These are phyloP conservation scores for Siphonodentalium dalli DNA, from an alignment of 2,888 invertebrate species.

Conservation along the genomic window DNA sequence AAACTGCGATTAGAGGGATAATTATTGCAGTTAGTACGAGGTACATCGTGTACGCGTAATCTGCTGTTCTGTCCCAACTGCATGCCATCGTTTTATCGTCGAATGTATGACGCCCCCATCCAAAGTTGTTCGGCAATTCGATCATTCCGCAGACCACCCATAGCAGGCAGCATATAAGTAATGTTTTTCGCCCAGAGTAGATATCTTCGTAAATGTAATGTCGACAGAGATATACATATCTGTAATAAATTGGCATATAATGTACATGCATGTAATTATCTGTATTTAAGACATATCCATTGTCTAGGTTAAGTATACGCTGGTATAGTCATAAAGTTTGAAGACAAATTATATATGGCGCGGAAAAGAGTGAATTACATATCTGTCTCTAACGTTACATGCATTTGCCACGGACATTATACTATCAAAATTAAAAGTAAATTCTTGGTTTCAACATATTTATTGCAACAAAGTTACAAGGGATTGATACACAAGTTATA, in stretches of 20 bases:
- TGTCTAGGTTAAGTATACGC: too few relatives aligned
- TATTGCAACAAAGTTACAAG: too few relatives aligned
- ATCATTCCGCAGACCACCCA: background rate
- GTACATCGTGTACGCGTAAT: slow-evolving; percentile 4
- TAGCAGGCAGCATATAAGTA: background rate
- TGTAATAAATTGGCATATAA: background rate
- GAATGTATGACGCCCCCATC: slow-evolving; percentile 13
- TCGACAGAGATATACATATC: slow-evolving; percentile 10
- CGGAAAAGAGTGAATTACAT: too few relatives aligned
- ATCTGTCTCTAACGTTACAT: too few relatives aligned
- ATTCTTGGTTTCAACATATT: too few relatives aligned
- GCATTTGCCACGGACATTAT: too few relatives aligned
- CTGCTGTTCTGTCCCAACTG: slow-evolving; percentile 2
- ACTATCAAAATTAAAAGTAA: too few relatives aligned
- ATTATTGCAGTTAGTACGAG: slow-evolving; percentile 1
- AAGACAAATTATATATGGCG: too few relatives aligned
- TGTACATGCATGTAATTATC: too few relatives aligned
- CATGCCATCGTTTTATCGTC: slow-evolving; percentile 14
- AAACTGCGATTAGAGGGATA: slow-evolving; percentile 4
- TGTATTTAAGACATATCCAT: too few relatives aligned
- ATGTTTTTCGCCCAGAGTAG: slow-evolving; percentile 2
- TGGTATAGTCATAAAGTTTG: too few relatives aligned
- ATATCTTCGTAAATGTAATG: slow-evolving; percentile 2
- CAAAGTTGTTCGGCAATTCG: slow-evolving; percentile 8
- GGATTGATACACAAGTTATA: too few relatives aligned